Evolutionary conservation across 2,797 vertebrate species (phyloP).

Genomic region (Alcedo quadribrachys): DNA sequence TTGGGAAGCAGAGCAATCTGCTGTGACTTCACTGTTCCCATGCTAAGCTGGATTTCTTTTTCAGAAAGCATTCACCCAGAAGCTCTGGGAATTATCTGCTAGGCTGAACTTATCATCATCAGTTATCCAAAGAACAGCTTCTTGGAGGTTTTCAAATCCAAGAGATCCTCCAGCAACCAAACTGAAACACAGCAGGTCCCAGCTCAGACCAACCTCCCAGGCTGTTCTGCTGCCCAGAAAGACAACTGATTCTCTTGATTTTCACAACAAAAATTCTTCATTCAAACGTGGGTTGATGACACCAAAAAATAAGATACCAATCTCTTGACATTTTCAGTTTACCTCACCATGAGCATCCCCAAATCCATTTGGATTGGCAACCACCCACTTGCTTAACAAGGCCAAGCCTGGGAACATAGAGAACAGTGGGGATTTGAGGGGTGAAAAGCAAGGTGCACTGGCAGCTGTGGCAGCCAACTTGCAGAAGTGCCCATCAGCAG

Average conservation of each 20-base stretch:
- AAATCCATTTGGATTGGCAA: not conserved
- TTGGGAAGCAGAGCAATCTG: not conserved
- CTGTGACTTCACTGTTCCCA: not conserved
- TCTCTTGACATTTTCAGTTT: not conserved
- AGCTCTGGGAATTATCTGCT: not conserved
- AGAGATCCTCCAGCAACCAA: not conserved
- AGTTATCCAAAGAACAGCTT: not conserved
- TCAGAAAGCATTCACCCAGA: not conserved
- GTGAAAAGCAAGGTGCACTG: not conserved
- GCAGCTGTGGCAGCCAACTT: not conserved
- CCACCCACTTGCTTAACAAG: fast-evolving
- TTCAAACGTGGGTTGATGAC: not conserved
- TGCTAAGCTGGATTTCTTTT: not conserved
- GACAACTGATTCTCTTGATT: not conserved
- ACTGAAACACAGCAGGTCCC: fast-evolving
- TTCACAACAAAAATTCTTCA: not conserved
- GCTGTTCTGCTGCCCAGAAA: not conserved
- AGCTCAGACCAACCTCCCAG: not conserved
- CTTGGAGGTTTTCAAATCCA: not conserved
- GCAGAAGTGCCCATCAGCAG: not conserved
- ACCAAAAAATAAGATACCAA: not conserved
- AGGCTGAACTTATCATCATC: not conserved
- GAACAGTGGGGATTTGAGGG: not conserved
- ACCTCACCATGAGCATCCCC: not conserved
- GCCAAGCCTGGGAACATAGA: not conserved